Conservation (phyloP, 2,797 vertebrate genomes). For the Crocodylus rhombifer region DNA sequence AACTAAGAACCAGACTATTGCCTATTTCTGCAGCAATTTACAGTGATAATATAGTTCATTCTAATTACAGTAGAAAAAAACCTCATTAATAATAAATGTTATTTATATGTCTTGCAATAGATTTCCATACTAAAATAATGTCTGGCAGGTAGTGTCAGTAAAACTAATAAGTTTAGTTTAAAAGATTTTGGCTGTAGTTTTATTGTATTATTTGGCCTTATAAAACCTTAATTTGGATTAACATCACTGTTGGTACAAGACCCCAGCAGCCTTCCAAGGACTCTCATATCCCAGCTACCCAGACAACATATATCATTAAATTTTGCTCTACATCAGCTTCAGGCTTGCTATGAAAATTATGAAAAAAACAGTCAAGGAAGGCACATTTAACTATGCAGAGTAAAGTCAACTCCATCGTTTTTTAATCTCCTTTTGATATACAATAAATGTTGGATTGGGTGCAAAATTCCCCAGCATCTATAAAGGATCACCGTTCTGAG, state of each 20-base stretch:
- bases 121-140: background rate
- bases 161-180: constrained; percentile 46
- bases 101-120: background rate
- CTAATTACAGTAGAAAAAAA: background rate
- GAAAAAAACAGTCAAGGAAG: background rate
- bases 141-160: constrained; percentile 24
- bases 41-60: background rate
- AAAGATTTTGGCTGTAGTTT: constrained; percentile 10
- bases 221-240: constrained; percentile 30
- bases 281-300: background rate
- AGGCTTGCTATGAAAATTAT: background rate
- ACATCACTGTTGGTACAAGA: background rate
- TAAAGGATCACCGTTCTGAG: background rate
- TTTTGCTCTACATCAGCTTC: background rate
- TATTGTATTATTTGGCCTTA: constrained; percentile 48
- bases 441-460: background rate
- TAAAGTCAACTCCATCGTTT: background rate
- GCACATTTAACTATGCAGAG: background rate
- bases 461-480: background rate
- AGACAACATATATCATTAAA: background rate
- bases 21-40: background rate
- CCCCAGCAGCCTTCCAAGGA: background rate
- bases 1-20: background rate
- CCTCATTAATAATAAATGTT: background rate
- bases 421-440: background rate